Evolutionary conservation across 1,140 invertebrate genomes (phyloP).

Genomic region (Nasonia longicornis): DNA sequence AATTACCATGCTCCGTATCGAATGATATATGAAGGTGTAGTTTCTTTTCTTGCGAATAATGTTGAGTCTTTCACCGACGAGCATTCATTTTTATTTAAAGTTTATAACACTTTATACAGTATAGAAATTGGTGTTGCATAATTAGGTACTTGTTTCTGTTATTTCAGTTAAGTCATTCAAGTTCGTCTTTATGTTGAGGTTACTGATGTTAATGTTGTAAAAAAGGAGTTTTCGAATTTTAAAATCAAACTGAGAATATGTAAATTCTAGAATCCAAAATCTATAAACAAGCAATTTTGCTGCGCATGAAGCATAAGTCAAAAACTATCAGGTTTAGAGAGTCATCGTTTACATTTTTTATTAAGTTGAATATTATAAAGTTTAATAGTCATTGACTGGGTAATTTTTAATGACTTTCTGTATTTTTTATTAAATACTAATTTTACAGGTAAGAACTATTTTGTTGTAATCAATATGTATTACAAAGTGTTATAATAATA

Average conservation of each 20-base stretch:
- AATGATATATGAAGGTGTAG: neutral
- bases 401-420: neutral
- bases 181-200: neutral
- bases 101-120: neutral
- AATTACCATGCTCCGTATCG: neutral
- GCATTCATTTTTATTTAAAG: neutral
- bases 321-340: conserved; percentile 28
- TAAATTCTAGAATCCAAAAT: neutral
- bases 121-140: neutral
- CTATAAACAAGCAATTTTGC: neutral
- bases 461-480: conserved; percentile 44
- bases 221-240: neutral
- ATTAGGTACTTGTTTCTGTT: neutral
- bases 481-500: conserved; percentile 43
- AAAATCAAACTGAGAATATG: neutral
- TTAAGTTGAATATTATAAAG: neutral
- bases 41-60: neutral
- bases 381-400: neutral
- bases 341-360: neutral
- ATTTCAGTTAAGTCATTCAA: neutral
- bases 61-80: neutral
- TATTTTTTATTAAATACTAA: conserved; percentile 6
- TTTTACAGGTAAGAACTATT: conserved; percentile 42
- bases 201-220: neutral
- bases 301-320: neutral